Evolutionary conservation across 2,113 vertebrate species (phyloP), one percentile per base, ranked within the genome.

Genomic region (Micronycteris hirsuta): DNA sequence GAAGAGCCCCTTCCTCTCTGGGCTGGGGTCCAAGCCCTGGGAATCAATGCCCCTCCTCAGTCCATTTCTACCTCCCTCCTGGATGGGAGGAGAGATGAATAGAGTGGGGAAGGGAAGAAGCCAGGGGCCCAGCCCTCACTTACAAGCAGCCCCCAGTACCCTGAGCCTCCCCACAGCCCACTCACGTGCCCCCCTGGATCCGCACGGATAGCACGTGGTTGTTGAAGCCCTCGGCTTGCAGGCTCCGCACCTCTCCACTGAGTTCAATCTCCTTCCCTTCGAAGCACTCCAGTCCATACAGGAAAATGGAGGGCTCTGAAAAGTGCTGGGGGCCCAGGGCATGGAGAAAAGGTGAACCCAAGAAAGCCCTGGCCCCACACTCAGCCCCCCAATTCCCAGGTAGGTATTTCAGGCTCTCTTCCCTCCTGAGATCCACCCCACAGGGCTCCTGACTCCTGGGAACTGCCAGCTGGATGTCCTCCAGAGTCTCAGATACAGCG

Each of bases 241-340:
- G 98, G 61, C 98, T 99, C 97, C 98, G 73, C 76, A 99, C 97
- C 88, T 99, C 99, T 0, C 84, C 33, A 2, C 98, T 98, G 1
- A 99, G 96, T 86, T 99, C 98, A 1, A 99, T 98, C 98, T 99
- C 99, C 89, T 99, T 99, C 63, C 99, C 99, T 95, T 99, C 99
- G 0, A 99, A 99, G 96, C 99, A 99, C 97, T 99, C 99, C 74
- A 99, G 97, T 3, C 99, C 99, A 0, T 99, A 99, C 96, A 99
- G 97, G 33, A 99, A 99, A 97, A 99, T 98, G 90, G 99, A 99
- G 1, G 99, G 99, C 86, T 99, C 98, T 0, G 99, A 99, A 96
- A 99, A 99, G 56, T 98, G 97, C 99, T 99, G 96, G 0, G 0
- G 94, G 43, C 2, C 9, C 1, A 15, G 45, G 16, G 3, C 38